Conservation (phyloP, 2,888 invertebrate genomes). For the Ennomos quercinarius region DNA sequence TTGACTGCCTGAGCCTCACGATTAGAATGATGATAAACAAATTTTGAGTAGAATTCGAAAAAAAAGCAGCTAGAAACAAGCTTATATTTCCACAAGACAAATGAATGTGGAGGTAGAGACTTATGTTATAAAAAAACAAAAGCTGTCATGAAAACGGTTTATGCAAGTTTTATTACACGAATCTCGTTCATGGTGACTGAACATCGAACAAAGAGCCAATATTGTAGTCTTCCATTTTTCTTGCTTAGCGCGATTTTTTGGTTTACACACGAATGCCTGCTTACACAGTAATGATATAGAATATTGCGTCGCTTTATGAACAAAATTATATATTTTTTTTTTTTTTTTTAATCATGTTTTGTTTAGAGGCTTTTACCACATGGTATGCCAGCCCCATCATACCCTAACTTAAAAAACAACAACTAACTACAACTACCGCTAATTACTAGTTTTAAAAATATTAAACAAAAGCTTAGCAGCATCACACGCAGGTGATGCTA, state of each 20-base stretch:
- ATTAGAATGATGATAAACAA: too few relatives aligned
- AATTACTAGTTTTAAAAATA: too few relatives aligned
- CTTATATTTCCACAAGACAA: background rate
- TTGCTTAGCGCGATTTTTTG: slow-evolving; percentile 51
- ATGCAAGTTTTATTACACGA: slow-evolving; percentile 41
- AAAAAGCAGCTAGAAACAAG: background rate
- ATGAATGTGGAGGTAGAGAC: background rate
- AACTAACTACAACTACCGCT: too few relatives aligned
- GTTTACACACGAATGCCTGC: slow-evolving; percentile 47
- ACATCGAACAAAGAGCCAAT: slow-evolving; percentile 50
- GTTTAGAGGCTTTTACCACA: too few relatives aligned
- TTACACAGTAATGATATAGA: slow-evolving; percentile 39
- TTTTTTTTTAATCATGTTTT: too few relatives aligned
- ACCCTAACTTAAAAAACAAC: too few relatives aligned
- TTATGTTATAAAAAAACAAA: slow-evolving; percentile 18
- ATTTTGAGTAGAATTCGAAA: too few relatives aligned
- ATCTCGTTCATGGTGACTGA: slow-evolving; percentile 47
- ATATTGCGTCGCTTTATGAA: slow-evolving; percentile 27
- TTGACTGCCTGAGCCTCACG: too few relatives aligned
- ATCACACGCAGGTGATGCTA: too few relatives aligned
- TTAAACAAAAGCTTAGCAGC: too few relatives aligned
- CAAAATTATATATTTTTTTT: too few relatives aligned
- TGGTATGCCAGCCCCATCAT: too few relatives aligned
- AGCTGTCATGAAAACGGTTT: slow-evolving; percentile 13
- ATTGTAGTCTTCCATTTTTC: slow-evolving; percentile 52